Percentiles rank a stretch among this genome's conserved stretches.
These are phyloP conservation scores for Bellardia pandia DNA, from an alignment of 2,888 invertebrate species.

Conservation along the genomic window DNA sequence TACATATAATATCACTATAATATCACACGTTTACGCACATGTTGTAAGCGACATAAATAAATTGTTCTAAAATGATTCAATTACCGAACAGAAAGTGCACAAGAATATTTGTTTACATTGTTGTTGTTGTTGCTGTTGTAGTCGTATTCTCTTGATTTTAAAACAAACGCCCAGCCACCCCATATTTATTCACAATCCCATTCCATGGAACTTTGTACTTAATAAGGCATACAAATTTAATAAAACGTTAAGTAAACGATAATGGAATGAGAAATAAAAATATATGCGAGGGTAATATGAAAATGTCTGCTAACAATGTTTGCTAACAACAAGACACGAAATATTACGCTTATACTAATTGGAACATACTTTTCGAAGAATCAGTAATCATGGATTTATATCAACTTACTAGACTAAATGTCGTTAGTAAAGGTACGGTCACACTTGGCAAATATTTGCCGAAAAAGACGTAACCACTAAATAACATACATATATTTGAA, in stretches of 20 bases:
- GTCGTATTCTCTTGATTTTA: neutral
- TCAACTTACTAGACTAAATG: too few relatives aligned
- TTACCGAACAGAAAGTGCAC: slow-evolving; percentile 68
- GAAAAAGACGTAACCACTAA: too few relatives aligned
- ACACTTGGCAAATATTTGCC: too few relatives aligned
- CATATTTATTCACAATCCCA: neutral
- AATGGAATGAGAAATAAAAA: slow-evolving; percentile 18
- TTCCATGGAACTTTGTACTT: slow-evolving; percentile 30
- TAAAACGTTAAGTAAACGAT: slow-evolving; percentile 58
- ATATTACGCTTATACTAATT: too few relatives aligned
- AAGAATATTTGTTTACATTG: slow-evolving; percentile 51
- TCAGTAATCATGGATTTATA: too few relatives aligned
- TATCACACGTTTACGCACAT: slow-evolving; percentile 72
- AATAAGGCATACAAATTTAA: slow-evolving; percentile 65
- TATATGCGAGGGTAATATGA: neutral
- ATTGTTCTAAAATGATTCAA: slow-evolving; percentile 76
- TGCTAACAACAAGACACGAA: too few relatives aligned
- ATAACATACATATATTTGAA: too few relatives aligned
- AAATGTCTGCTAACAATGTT: neutral
- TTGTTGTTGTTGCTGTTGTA: slow-evolving; percentile 31
- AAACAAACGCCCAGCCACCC: neutral
- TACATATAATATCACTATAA: slow-evolving; percentile 51
- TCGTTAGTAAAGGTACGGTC: too few relatives aligned
- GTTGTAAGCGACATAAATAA: slow-evolving; percentile 74
- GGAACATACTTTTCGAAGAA: too few relatives aligned